Percentiles rank a stretch among this genome's conserved stretches.
phyloP scores from a whole-genome alignment of 2,113 vertebrate genomes.

The Arvicanthis niloticus region DNA sequence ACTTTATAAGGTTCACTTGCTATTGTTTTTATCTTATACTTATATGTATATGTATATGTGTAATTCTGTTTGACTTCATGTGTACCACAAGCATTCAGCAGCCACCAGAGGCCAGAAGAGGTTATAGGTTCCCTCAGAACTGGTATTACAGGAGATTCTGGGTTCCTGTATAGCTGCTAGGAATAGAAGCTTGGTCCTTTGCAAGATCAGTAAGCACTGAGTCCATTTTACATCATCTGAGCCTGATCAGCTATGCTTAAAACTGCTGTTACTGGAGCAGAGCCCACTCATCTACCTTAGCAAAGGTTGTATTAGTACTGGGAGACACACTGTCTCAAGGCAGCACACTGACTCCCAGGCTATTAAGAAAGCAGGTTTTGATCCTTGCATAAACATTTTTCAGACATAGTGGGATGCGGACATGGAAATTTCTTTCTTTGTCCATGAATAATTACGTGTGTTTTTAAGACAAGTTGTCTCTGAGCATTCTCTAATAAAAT shows the following conservation, averaged over 20 bases:
- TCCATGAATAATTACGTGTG: conserved; percentile 32
- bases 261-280: not conserved
- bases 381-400: not conserved
- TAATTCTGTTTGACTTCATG: too few relatives aligned
- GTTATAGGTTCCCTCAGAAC: too few relatives aligned
- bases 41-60: not conserved
- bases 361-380: not conserved
- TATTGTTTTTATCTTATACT: not conserved
- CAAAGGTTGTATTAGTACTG: not conserved
- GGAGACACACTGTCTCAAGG: not conserved
- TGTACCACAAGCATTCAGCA: not conserved
- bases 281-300: not conserved
- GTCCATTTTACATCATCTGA: not conserved
- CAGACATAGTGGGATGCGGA: not conserved
- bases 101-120: not conserved
- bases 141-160: not conserved
- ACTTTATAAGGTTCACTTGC: not conserved
- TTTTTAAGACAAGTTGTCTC: conserved; percentile 17
- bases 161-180: not conserved
- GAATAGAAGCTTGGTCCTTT: not conserved
- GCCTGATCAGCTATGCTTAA: not conserved
- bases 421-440: conserved; percentile 19
- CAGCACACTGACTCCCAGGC: not conserved
- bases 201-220: not conserved
- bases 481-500: conserved; percentile 30